Evolutionary conservation across 2,888 invertebrate genomes (phyloP).

Genomic region (Campoplex nolae): DNA sequence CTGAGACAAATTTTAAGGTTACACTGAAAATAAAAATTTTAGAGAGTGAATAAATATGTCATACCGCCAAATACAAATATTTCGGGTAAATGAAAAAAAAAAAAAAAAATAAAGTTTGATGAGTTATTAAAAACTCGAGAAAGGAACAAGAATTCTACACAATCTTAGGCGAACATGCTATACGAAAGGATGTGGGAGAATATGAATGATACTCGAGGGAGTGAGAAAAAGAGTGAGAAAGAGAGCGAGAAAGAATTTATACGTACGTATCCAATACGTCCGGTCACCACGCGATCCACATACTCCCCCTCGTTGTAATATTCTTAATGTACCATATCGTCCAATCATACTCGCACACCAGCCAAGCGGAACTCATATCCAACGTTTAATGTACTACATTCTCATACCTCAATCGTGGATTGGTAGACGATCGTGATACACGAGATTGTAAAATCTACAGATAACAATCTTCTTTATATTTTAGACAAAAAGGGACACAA

Average conservation of each 20-base stretch:
- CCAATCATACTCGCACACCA: constrained; percentile 31
- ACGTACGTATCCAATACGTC: constrained; percentile 73
- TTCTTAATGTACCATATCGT: constrained; percentile 52
- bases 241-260: neutral
- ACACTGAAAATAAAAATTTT: too few species aligned
- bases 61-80: too few species aligned
- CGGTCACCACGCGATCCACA: constrained; percentile 75
- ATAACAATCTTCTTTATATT: neutral
- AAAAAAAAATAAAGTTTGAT: too few species aligned
- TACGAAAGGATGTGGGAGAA: too few species aligned
- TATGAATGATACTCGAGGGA: neutral
- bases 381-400: neutral
- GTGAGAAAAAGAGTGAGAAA: constrained; percentile 1
- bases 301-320: constrained; percentile 36
- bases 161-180: too few species aligned
- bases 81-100: too few species aligned
- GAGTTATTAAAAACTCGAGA: too few species aligned
- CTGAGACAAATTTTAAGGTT: too few species aligned
- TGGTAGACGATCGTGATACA: constrained; percentile 15
- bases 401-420: constrained; percentile 17
- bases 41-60: too few species aligned
- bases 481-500: neutral
- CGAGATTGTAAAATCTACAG: neutral
- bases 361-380: constrained; percentile 53
- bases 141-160: too few species aligned